These are phyloP conservation scores for Plotosus lineatus DNA, from an alignment of 2,113 vertebrate genomes.

Conservation along the genomic window DNA sequence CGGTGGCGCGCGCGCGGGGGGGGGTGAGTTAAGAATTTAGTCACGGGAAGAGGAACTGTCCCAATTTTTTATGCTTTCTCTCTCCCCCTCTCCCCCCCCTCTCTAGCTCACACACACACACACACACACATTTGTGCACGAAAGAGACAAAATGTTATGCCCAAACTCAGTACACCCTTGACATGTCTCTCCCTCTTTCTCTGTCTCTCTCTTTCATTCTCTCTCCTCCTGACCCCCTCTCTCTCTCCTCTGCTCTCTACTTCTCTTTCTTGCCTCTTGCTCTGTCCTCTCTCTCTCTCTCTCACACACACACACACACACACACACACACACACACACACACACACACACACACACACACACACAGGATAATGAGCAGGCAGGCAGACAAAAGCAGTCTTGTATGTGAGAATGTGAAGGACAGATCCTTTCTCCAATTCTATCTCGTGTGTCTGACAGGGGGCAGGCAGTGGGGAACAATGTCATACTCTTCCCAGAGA, in stretches of 20 bases:
- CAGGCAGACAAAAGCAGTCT: constrained; percentile 68
- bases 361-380: constrained; percentile 52
- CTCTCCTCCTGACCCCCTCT: neutral
- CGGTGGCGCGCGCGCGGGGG: neutral
- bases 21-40: constrained; percentile 30
- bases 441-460: constrained; percentile 10
- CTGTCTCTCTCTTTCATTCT: neutral
- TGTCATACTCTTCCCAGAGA: constrained; percentile 65
- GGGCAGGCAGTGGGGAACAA: constrained; percentile 55
- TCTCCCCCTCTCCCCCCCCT: constrained; percentile 18
- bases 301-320: constrained; percentile 18
- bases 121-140: neutral
- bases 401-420: constrained; percentile 72
- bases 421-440: constrained; percentile 65
- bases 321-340: constrained; percentile 27
- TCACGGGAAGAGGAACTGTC: constrained; percentile 25
- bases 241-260: too few relatives aligned
- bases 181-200: constrained; percentile 15
- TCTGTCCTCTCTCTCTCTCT: constrained; percentile 1
- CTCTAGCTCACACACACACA: constrained; percentile 4
- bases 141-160: constrained; percentile 14
- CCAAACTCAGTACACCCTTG: neutral
- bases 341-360: constrained; percentile 36
- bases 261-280: too few relatives aligned
- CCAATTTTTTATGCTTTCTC: constrained; percentile 1